Evolutionary conservation across 2,888 invertebrate genomes (phyloP), one percentile per base, ranked within the genome.

Genomic region (Megaustenia siamemsis): DNA sequence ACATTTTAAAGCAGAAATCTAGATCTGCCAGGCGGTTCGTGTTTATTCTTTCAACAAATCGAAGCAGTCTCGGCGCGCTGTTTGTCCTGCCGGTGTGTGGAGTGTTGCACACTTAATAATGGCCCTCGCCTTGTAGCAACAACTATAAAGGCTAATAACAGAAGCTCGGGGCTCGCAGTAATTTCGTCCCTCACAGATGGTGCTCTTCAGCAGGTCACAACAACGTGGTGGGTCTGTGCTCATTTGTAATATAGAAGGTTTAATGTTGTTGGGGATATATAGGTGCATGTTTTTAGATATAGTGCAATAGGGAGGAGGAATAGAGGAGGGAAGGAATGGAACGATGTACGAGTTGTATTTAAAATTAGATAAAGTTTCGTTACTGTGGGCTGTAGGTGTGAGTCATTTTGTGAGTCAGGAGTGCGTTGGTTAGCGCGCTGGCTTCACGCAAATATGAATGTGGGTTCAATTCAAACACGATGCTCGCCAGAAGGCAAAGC

Each of bases 91-190:
- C 18, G 28, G 49, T 73, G 73, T 1, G 32, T 8, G 45, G 28
- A 32, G 43, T 32, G 49, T 15, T 45, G 49, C 49, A 40, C 43
- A 45, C 45, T 45, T 73, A 45, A 73, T 49, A 73, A 49, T 73
- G 45, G n/a, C 49, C 38, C 18, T 38, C 56, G 15, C 38, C 77
- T 53, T 35, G 77, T 60, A 56, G 38, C 53, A n/a, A 60, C 56
- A 77, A 77, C 32, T 60, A 77, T 77, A 56, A 60, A 60, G 15
- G 77, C 77, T 77, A 77, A 60, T 60, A 38, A 56, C 77, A 21
- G 5, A 60, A 63, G 53, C 32, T 35, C 28, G 21, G 24, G 35
- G 77, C 38, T 77, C 77, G 38, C 45, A 60, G 60, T 28, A 24
- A 12, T 53, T 56, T 56, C 56, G 35, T 56, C 32, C 12, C 5